phyloP scores from a whole-genome alignment of 2,113 vertebrate genomes.

The Seriola rivoliana region DNA sequence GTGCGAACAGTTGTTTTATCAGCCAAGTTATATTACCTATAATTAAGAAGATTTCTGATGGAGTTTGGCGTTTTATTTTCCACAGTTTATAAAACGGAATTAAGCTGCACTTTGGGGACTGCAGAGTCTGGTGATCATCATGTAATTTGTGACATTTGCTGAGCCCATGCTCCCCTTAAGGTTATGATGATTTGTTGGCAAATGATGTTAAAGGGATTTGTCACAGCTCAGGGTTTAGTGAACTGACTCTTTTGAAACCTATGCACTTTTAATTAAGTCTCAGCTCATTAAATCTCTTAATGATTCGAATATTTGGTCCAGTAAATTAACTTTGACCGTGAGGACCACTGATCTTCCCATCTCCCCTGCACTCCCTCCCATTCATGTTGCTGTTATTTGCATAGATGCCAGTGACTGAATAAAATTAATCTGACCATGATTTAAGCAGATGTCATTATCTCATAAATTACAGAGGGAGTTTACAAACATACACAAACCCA shows the following conservation, averaged over 20 bases:
- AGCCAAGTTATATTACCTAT: too few relatives aligned
- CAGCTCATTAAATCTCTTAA: conserved; percentile 54
- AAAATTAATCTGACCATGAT: conserved; percentile 38
- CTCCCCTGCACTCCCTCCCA: neutral
- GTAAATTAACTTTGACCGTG: conserved; percentile 32
- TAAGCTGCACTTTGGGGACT: neutral
- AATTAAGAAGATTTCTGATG: neutral
- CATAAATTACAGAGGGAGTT: conserved; percentile 17
- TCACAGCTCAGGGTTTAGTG: conserved; percentile 7
- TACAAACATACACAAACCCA: neutral
- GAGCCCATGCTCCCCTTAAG: neutral
- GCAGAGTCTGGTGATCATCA: neutral
- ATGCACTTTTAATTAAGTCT: conserved; percentile 58
- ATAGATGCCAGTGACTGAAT: neutral
- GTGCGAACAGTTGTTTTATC: neutral
- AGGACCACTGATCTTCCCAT: neutral
- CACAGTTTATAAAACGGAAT: neutral
- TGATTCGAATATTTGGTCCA: conserved; percentile 33
- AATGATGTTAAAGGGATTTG: conserved; percentile 33
- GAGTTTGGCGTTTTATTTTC: neutral
- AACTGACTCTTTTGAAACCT: conserved; percentile 25
- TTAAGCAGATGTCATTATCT: conserved; percentile 43
- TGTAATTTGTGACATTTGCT: neutral
- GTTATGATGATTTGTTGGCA: neutral
- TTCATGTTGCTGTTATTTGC: conserved; percentile 19